These are phyloP conservation scores for Irena cyanogastra DNA, from an alignment of 2,113 vertebrate genomes.

Conservation along the genomic window DNA sequence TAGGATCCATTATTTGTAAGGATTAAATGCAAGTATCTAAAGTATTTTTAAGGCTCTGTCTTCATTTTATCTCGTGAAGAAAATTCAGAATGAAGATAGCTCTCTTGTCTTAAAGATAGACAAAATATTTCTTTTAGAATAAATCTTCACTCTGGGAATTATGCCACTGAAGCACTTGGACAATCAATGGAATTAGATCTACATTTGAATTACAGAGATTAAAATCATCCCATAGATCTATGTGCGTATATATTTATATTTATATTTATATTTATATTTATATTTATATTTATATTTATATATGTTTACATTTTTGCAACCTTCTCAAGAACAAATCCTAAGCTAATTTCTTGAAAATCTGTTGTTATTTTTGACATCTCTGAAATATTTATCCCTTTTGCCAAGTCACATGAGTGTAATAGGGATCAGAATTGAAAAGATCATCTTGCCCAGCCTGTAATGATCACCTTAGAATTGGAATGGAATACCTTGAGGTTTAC, in stretches of 20 bases:
- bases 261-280: conserved; percentile 13
- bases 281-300: too few species aligned
- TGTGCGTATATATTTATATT: neutral
- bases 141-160: neutral
- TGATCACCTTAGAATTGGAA: neutral
- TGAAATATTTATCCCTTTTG: neutral
- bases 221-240: neutral
- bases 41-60: neutral
- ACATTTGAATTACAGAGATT: neutral
- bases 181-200: neutral
- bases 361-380: neutral
- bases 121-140: neutral
- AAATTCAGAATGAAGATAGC: neutral
- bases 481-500: neutral
- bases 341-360: neutral
- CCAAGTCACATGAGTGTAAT: neutral
- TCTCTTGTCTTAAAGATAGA: neutral
- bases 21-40: neutral
- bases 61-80: neutral
- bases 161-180: neutral
- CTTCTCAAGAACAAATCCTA: neutral
- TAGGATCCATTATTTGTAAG: neutral
- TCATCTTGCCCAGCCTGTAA: neutral
- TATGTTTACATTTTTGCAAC: conserved; percentile 13
- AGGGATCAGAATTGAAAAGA: neutral